A percentile compares a stretch with the other conserved stretches of the same genome.
Evolutionary conservation across 2,888 invertebrate genomes (phyloP).

Genomic region (Sylvicola cinctus): DNA sequence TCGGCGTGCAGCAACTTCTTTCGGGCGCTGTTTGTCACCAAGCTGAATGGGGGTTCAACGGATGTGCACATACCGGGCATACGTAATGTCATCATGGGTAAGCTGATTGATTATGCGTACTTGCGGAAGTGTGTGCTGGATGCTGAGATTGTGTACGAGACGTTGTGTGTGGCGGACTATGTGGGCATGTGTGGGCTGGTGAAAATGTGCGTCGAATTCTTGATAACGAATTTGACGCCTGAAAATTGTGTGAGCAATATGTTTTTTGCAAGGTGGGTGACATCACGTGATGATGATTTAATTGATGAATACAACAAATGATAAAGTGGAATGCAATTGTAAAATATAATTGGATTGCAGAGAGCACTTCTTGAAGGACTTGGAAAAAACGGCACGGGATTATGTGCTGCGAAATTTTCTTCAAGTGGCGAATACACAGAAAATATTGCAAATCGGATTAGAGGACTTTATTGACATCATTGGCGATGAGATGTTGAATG

Average conservation of each 20-base stretch:
- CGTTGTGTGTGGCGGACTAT: constrained; percentile 74
- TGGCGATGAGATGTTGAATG: constrained; percentile 66
- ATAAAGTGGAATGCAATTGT: no score
- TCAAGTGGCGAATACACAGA: constrained; percentile 51
- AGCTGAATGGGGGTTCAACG: constrained; percentile 44
- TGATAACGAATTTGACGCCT: constrained; percentile 43
- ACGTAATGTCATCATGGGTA: constrained; percentile 51
- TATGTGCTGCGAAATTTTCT: constrained; percentile 60
- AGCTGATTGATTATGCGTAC: constrained; percentile 70
- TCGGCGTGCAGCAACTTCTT: constrained; percentile 84
- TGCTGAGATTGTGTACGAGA: constrained; percentile 56
- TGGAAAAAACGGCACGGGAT: constrained; percentile 45
- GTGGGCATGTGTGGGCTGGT: constrained; percentile 66
- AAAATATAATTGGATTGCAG: constrained; percentile 20
- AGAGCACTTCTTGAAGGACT: constrained; percentile 47
- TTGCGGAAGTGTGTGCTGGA: constrained; percentile 54
- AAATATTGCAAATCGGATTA: constrained; percentile 48
- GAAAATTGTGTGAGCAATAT: constrained; percentile 70
- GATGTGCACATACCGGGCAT: constrained; percentile 60
- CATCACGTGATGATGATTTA: neutral
- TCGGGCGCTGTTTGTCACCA: constrained; percentile 65
- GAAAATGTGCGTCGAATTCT: constrained; percentile 57
- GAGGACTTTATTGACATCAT: constrained; percentile 58
- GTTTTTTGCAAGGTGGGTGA: constrained; percentile 49
- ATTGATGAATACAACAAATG: no score